Base-by-base conservation (phyloP, 53 echinoderm and acorn worm genomes). In the Luidia sarsii region DNA sequence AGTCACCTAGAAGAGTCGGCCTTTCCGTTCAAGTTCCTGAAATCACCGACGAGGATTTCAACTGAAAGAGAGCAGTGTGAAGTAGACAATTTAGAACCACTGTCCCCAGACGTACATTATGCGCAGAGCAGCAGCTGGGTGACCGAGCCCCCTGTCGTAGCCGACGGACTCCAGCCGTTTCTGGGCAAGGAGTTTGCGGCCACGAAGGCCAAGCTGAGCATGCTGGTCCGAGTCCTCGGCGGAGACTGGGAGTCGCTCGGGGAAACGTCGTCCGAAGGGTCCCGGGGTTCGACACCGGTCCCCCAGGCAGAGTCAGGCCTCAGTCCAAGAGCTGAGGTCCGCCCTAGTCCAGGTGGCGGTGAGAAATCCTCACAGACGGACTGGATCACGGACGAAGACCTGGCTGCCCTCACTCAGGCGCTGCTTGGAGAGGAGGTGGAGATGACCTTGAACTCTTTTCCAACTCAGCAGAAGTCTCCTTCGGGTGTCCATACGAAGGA, bases 151-250 rank as follows among this genome's bases (percentile, higher is more conserved):
- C 8, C 62, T 48, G 35, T 57, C 48, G 61, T 49, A 43, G 59
- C 70, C 4, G 72, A 80, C 19, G 67, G 67, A 22, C 59, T 71
- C 1, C 63, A 71, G 33, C 82, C 90, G 39, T 82, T 90, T 3
- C 50, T 75, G 7, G 86, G 90, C 11, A 90, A 85, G 43, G 82
- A 81, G 10, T 90, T 67, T 45, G 66, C 81, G 28, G 74, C 85
- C 22, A 85, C 90, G 2, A 90, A 84, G 39, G 90, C 90, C 20
- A 90, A 90, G 57, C 68, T 90, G n/a, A 86, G 59, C 60, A 81
- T 90, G 59, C 48, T 83, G 3, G 68, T 59, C 19, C 33, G 70
- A 57, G 60, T 83, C 33, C 23, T 65, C 7, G 68, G 68, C 41
- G 83, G 83, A 19, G 70, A 57, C 70, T 70, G 83, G 83, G 50